Evolutionary conservation across 2,888 invertebrate species (phyloP).

Genomic region (Andrena bicolor): DNA sequence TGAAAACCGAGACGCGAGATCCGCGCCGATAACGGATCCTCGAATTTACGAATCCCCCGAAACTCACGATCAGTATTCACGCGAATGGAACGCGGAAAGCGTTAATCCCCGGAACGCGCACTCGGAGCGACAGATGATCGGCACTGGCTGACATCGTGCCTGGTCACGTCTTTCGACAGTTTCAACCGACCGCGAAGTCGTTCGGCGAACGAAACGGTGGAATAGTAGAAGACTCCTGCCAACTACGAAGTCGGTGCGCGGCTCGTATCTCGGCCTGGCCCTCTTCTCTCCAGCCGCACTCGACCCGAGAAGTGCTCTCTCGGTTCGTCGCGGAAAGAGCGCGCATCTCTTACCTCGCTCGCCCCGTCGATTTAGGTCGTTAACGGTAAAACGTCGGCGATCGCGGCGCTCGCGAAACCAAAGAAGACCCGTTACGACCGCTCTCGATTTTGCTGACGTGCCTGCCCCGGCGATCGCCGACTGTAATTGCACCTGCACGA

Average conservation of each 20-base stretch:
- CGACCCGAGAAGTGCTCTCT: constrained; percentile 54
- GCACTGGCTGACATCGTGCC: not conserved
- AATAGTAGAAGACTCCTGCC: constrained; percentile 23
- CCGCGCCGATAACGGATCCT: not conserved
- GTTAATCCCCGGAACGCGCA: constrained; percentile 4
- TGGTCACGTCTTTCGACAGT: constrained; percentile 8
- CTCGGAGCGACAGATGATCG: constrained; percentile 35
- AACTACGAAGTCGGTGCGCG: constrained; percentile 34
- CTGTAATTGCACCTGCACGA: constrained; percentile 64
- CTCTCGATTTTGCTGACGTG: constrained; percentile 71
- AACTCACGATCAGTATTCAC: not conserved
- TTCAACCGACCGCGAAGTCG: constrained; percentile 31
- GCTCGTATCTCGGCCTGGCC: constrained; percentile 18
- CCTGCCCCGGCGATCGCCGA: constrained; percentile 36
- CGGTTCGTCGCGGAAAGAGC: constrained; percentile 54
- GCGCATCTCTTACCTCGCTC: constrained; percentile 60
- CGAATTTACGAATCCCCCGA: not conserved
- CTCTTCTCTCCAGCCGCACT: constrained; percentile 45
- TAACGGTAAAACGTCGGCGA: constrained; percentile 78
- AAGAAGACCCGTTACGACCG: constrained; percentile 72
- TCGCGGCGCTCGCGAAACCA: constrained; percentile 74
- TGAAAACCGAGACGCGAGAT: not conserved
- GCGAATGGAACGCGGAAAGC: constrained; percentile 32
- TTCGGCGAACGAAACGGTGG: constrained; percentile 36
- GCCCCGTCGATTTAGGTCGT: constrained; percentile 77